Base-by-base conservation (phyloP, 2,113 vertebrate species). In the Mastomys natalensis region DNA sequence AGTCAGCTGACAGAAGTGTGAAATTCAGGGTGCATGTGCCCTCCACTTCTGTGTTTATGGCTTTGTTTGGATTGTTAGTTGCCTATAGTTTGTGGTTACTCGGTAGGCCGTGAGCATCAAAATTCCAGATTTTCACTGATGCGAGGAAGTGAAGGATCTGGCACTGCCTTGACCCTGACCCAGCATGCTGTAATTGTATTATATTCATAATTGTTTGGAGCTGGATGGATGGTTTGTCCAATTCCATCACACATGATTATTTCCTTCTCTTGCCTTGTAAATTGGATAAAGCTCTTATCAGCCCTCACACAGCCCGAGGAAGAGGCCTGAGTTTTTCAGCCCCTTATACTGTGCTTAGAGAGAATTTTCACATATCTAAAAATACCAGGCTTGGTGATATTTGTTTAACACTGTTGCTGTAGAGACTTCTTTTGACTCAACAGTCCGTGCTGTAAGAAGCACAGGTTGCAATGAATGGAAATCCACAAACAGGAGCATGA, bases 201-300 rank as follows among this genome's bases (percentile, higher is more conserved):
- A 87, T 90, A 62, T 87, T 95, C 87, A 51, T 97, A 94, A 98
- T 97, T 97, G 91, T 98, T 94, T 77, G 87, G 94, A 76, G 81
- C 95, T 90, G 87, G 96, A 92, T 85, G 87, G 95, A 92, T 95
- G 97, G 96, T 97, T 96, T 97, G 95, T 97, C 96, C 97, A 97
- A 94, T 97, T 98, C 97, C 96, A 98, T 93, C 96, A 97, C 96
- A 96, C 91, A 95, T 92, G 95, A 97, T 96, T 96, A 96, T 97
- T 98, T 98, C 96, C 96, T 97, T 96, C 91, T 96, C 96, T 93
- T 97, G 95, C 95, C 92, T 96, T 97, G 73, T 96, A 97, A 97
- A 98, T 96, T 97, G 96, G 97, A 97, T 98, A 95, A 97, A 94
- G 55, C 97, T 95, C 96, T 98, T 98, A 97, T 96, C 96, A 96